These are phyloP conservation scores for Diplodus sargus DNA, from an alignment of 2,797 vertebrate species.

Conservation along the genomic window DNA sequence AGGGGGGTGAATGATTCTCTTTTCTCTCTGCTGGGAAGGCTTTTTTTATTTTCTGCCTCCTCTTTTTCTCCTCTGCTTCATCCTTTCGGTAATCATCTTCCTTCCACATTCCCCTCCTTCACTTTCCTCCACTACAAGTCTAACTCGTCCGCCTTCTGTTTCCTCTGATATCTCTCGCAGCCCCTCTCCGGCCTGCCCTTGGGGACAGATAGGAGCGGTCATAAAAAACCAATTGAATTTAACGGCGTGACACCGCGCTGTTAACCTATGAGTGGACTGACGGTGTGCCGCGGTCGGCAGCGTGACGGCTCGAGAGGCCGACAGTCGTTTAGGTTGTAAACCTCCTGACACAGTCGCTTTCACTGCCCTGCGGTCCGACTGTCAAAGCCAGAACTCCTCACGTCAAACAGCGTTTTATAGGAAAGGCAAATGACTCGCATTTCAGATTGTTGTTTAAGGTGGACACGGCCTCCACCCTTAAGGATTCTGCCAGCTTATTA, in stretches of 20 bases:
- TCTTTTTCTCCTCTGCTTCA: constrained; percentile 20
- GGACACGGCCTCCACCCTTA: background rate
- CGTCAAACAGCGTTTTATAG: constrained; percentile 42
- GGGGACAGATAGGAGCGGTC: constrained; percentile 66
- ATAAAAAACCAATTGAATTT: constrained; percentile 78
- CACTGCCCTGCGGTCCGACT: constrained; percentile 31
- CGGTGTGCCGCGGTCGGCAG: constrained; percentile 37
- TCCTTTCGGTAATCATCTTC: constrained; percentile 24
- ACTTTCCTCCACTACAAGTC: constrained; percentile 23
- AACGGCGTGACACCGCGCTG: constrained; percentile 67
- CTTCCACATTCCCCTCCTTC: constrained; percentile 18
- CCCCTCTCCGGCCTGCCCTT: constrained; percentile 59
- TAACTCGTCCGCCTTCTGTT: constrained; percentile 30
- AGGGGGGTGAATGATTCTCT: constrained; percentile 45
- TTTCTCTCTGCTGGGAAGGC: constrained; percentile 42
- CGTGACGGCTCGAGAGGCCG: constrained; percentile 66
- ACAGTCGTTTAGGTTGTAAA: constrained; percentile 73
- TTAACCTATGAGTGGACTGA: constrained; percentile 70
- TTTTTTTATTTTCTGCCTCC: constrained; percentile 23
- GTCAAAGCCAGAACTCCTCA: constrained; percentile 38
- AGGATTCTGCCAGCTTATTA: background rate
- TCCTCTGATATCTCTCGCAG: constrained; percentile 40
- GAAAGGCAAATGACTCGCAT: constrained; percentile 35
- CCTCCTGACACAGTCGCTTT: constrained; percentile 55
- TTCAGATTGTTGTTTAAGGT: constrained; percentile 38